Evolutionary conservation across 2,113 vertebrate genomes (phyloP).

Genomic region (Ia io): DNA sequence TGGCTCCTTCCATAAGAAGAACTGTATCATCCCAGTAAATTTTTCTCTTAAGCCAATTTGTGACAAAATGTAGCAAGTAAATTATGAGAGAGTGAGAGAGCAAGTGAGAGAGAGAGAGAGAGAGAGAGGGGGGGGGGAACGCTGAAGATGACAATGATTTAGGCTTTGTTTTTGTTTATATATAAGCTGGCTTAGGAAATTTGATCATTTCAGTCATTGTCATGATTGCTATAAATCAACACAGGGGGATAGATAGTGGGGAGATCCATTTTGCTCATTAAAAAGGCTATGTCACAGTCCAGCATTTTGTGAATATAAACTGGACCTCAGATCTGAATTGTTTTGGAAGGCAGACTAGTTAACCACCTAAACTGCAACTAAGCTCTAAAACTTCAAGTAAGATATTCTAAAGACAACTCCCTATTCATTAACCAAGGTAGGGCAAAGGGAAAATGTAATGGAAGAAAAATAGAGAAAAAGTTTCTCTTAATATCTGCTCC

Average conservation of each 20-base stretch:
- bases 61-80: not conserved
- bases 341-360: not conserved
- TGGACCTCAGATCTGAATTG: not conserved
- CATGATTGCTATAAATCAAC: not conserved
- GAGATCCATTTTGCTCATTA: not conserved
- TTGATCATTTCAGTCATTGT: not conserved
- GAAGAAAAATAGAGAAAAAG: not conserved
- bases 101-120: not conserved
- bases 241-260: not conserved
- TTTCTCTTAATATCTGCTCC: not conserved
- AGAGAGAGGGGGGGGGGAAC: not conserved
- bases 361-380: not conserved
- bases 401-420: not conserved
- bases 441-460: not conserved
- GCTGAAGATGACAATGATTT: not conserved
- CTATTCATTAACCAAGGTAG: not conserved
- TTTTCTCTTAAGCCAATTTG: conserved; percentile 50
- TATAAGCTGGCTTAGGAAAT: not conserved
- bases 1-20: not conserved
- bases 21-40: not conserved
- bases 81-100: not conserved
- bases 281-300: not conserved
- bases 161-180: not conserved
- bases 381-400: not conserved
- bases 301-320: not conserved